Conservation (phyloP, 1,140 invertebrate genomes). For the Manduca sexta region DNA sequence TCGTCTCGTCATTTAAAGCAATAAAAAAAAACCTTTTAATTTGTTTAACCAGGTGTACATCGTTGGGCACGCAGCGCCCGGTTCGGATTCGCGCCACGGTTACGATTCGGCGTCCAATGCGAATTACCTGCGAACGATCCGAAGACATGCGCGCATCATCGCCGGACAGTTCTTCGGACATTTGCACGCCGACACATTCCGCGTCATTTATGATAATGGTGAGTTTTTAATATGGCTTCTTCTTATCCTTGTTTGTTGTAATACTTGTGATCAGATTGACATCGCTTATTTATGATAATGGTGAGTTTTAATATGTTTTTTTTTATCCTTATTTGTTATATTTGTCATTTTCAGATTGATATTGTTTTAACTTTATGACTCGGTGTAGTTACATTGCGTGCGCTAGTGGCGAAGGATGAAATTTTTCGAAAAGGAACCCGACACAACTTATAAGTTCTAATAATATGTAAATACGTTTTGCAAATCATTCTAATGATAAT, state of each 20-base stretch:
- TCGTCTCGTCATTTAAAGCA: background rate
- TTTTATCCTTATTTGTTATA: too few relatives aligned
- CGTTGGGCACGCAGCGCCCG: conserved; percentile 91
- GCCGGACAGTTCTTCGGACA: conserved; percentile 95
- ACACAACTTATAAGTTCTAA: too few relatives aligned
- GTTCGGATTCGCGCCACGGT: conserved; percentile 83
- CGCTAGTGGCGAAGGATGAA: too few relatives aligned
- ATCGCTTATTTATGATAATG: too few relatives aligned
- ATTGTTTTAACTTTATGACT: too few relatives aligned
- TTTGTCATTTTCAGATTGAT: too few relatives aligned
- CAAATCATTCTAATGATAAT: too few relatives aligned
- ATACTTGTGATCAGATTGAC: background rate
- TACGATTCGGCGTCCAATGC: conserved; percentile 77
- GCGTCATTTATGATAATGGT: conserved; percentile 78
- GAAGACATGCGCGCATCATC: conserved; percentile 84
- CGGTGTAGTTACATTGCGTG: too few relatives aligned
- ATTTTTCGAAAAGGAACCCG: too few relatives aligned
- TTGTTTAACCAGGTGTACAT: conserved; percentile 83
- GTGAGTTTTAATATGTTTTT: too few relatives aligned
- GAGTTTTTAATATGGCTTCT: conserved; percentile 1
- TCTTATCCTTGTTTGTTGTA: background rate
- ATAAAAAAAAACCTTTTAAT: background rate
- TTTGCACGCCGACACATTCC: conserved; percentile 91
- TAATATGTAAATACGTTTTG: too few relatives aligned
- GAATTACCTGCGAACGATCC: conserved; percentile 82